Evolutionary conservation across 2,888 invertebrate species (phyloP).

Genomic region (Zaprionus bogoriensis): DNA sequence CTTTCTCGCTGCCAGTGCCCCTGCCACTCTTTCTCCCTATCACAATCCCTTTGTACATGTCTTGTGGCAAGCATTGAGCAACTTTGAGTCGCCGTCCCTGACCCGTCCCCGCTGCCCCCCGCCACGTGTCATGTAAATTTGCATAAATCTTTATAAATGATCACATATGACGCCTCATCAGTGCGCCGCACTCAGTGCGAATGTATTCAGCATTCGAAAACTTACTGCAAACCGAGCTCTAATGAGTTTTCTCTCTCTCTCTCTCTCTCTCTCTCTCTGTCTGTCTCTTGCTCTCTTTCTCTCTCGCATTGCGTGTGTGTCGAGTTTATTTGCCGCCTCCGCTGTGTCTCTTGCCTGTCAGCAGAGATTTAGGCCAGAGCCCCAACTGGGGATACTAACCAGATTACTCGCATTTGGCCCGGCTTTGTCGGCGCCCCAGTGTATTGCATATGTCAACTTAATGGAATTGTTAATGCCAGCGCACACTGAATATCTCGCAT

Average conservation of each 20-base stretch:
- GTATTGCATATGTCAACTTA: conserved; percentile 45
- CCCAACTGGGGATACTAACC: conserved; percentile 46
- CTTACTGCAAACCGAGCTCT: conserved; percentile 8
- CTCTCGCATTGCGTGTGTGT: background rate
- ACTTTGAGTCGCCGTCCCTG: conserved; percentile 50
- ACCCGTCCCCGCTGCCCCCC: conserved; percentile 1
- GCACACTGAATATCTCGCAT: conserved; percentile 5
- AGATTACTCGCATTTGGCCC: conserved; percentile 37
- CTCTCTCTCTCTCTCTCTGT: background rate
- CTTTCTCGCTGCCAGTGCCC: too few species aligned
- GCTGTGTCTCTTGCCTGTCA: conserved; percentile 45
- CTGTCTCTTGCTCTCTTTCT: background rate
- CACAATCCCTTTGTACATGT: too few species aligned
- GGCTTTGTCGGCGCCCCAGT: conserved; percentile 27
- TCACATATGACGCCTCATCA: conserved; percentile 27
- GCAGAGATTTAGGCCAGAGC: conserved; percentile 52
- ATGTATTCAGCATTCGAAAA: conserved; percentile 28
- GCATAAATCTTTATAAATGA: conserved; percentile 35
- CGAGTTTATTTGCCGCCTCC: conserved; percentile 22
- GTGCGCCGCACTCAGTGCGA: conserved; percentile 5
- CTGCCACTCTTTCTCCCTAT: background rate
- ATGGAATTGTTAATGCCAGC: conserved; percentile 68
- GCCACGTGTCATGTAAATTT: conserved; percentile 8
- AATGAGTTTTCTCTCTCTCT: conserved; percentile 26
- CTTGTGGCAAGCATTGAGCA: too few species aligned